phyloP scores from a whole-genome alignment of 2,888 invertebrate species.

The Nasonia oneida region DNA sequence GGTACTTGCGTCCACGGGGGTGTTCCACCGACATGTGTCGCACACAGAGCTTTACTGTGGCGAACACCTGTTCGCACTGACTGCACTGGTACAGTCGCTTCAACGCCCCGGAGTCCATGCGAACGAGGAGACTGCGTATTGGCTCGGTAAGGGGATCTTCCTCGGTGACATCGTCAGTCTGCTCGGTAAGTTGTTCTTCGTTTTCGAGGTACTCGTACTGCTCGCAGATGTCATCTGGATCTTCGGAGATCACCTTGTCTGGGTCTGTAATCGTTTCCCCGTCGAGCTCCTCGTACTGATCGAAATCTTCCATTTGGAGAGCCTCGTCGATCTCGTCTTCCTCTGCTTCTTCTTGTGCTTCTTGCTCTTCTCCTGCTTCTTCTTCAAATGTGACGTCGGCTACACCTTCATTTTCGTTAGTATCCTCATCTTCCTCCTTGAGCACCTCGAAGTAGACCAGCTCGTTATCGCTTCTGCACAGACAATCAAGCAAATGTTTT shows the following conservation, averaged over 20 bases:
- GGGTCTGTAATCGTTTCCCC: background rate
- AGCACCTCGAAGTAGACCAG: background rate
- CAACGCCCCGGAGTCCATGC: constrained; percentile 46
- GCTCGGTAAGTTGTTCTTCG: background rate
- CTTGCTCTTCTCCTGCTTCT: background rate
- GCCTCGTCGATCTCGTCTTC: constrained; percentile 40
- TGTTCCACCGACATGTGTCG: constrained; percentile 50
- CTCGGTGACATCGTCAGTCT: background rate
- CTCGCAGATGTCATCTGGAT: background rate
- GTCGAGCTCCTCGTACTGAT: constrained; percentile 33
- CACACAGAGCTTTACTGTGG: constrained; percentile 48
- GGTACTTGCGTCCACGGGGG: constrained; percentile 51
- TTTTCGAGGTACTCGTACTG: constrained; percentile 7
- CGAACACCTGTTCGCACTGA: constrained; percentile 57
- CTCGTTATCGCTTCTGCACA: constrained; percentile 57
- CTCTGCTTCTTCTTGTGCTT: constrained; percentile 26
- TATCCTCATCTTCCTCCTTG: background rate
- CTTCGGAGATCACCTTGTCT: background rate
- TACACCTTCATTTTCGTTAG: background rate
- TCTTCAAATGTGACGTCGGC: background rate
- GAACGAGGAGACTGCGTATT: constrained; percentile 57
- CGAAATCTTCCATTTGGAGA: background rate
- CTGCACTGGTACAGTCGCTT: constrained; percentile 55
- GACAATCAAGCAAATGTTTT: constrained; percentile 59
- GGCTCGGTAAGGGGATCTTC: constrained; percentile 24